Evolutionary conservation across 1,140 invertebrate species (phyloP).

Genomic region (Pectinophora gossypiella): DNA sequence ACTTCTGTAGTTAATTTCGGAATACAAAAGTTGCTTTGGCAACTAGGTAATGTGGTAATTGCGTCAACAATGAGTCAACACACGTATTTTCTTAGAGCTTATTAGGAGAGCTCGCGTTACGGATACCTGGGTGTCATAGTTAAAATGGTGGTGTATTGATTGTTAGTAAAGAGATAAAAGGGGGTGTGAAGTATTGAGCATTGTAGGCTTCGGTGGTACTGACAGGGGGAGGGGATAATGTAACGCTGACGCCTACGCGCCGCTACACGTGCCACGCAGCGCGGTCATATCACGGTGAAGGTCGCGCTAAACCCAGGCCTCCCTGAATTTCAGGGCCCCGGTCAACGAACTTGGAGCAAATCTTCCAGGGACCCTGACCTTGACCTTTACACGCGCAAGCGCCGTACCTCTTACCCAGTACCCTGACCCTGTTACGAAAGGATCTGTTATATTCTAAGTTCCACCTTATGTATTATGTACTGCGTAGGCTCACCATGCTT

Average conservation of each 20-base stretch:
- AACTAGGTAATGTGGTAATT: too few relatives aligned
- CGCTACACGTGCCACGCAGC: constrained; percentile 52
- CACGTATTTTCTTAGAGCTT: too few relatives aligned
- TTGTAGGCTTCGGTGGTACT: neutral
- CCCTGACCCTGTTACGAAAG: constrained; percentile 63
- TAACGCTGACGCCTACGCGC: constrained; percentile 48
- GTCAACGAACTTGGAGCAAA: constrained; percentile 61
- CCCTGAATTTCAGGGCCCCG: constrained; percentile 55
- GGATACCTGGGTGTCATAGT: neutral
- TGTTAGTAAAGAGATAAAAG: neutral
- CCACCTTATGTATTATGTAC: constrained; percentile 16
- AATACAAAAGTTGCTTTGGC: too few relatives aligned
- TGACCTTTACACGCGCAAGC: constrained; percentile 69
- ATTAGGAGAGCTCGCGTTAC: neutral
- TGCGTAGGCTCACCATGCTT: constrained; percentile 9
- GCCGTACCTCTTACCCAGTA: constrained; percentile 48
- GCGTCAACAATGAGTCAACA: too few relatives aligned
- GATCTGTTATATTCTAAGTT: constrained; percentile 47
- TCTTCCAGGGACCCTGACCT: constrained; percentile 66
- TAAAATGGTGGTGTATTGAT: neutral
- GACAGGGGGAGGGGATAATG: neutral
- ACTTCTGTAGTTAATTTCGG: too few relatives aligned
- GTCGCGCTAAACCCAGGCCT: constrained; percentile 48
- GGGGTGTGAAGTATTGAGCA: neutral
- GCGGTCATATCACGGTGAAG: constrained; percentile 57